Percentiles rank a stretch among this genome's conserved stretches.
Evolutionary conservation across 2,888 invertebrate genomes (phyloP).

Genomic region (Macrosiphum euphorbiae): DNA sequence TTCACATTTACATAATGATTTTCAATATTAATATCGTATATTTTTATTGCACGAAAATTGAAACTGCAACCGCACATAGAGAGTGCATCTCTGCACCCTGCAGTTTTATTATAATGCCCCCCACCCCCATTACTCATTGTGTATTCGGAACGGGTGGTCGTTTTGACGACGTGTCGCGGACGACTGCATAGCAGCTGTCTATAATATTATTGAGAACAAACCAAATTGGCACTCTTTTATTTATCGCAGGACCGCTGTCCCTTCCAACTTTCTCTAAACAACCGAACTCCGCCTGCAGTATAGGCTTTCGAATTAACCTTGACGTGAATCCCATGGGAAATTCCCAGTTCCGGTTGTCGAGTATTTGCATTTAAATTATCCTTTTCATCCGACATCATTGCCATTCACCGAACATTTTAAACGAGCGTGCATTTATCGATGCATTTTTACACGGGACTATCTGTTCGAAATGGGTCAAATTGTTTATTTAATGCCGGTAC

Average conservation of each 20-base stretch:
- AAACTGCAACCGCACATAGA: not conserved
- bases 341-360: conserved; percentile 32
- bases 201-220: conserved; percentile 9
- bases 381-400: not conserved
- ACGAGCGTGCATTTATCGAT: conserved; percentile 27
- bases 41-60: not conserved
- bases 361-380: conserved; percentile 54
- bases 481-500: not conserved
- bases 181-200: not conserved
- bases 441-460: not conserved
- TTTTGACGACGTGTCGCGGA: not conserved
- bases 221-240: conserved; percentile 16
- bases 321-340: conserved; percentile 45
- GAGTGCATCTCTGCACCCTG: not conserved
- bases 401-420: not conserved
- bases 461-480: not conserved
- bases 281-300: not conserved
- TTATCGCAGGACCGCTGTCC: not conserved
- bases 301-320: not conserved
- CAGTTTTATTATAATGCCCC: not conserved
- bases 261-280: not conserved
- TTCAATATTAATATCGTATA: not conserved
- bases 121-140: not conserved
- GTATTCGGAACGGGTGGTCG: not conserved
- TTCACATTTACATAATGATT: not conserved